Percentiles rank a stretch among this genome's conserved stretches.
phyloP scores from a whole-genome alignment of 1,140 invertebrate species.

The Oedothorax gibbosus region DNA sequence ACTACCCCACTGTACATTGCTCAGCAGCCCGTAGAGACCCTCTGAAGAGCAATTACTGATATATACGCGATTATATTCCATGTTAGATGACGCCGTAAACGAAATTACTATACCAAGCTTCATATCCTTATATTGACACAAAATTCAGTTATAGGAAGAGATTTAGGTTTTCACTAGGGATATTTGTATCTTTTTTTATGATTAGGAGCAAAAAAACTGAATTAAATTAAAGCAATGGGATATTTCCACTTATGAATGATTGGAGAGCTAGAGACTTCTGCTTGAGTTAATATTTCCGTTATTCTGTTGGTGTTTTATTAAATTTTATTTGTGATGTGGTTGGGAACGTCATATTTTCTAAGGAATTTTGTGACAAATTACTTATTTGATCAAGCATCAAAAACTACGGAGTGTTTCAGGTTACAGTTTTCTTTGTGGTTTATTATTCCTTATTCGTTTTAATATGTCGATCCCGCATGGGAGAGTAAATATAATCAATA shows the following conservation, averaged over 20 bases:
- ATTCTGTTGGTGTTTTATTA: too few relatives aligned
- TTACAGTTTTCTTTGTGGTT: too few relatives aligned
- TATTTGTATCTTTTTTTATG: neutral
- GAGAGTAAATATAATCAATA: too few relatives aligned
- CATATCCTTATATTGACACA: neutral
- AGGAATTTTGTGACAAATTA: too few relatives aligned
- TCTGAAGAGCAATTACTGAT: conserved; percentile 38
- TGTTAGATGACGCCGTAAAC: conserved; percentile 13
- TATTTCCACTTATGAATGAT: conserved; percentile 4
- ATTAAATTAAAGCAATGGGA: conserved; percentile 9
- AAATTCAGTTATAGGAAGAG: neutral
- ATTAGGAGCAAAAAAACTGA: neutral
- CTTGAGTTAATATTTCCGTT: conserved; percentile 9
- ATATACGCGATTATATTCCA: conserved; percentile 33
- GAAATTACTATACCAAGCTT: conserved; percentile 2
- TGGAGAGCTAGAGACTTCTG: neutral
- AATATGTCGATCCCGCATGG: too few relatives aligned
- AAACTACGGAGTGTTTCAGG: too few relatives aligned
- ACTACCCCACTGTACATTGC: neutral
- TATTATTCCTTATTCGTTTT: too few relatives aligned
- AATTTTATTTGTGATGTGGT: too few relatives aligned
- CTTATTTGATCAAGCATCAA: too few relatives aligned
- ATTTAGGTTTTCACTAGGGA: conserved; percentile 9
- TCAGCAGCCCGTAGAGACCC: conserved; percentile 12
- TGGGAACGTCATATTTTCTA: too few relatives aligned